A percentile compares a stretch with the other conserved stretches of the same genome.
Evolutionary conservation across 1,140 invertebrate species (phyloP).

Genomic region (Pteromalus puparum): DNA sequence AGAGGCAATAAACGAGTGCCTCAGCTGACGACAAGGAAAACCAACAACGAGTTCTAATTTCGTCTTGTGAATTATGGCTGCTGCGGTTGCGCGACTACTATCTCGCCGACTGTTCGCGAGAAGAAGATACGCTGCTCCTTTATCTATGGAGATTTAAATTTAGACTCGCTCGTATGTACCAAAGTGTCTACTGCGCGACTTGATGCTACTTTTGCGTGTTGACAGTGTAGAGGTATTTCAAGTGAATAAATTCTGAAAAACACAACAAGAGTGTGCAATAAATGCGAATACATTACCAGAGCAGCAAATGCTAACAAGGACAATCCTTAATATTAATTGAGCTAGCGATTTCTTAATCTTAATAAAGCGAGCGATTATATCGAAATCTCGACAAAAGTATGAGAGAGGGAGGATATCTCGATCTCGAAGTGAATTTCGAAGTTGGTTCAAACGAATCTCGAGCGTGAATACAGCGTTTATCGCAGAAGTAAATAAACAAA

Average conservation of each 20-base stretch:
- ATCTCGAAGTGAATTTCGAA: too few relatives aligned
- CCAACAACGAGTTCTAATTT: background rate
- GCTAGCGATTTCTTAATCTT: too few relatives aligned
- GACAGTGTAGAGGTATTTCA: background rate
- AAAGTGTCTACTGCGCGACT: background rate
- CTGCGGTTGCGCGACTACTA: background rate
- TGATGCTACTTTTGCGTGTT: background rate
- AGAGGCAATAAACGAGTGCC: background rate
- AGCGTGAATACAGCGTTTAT: too few relatives aligned
- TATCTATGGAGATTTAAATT: background rate
- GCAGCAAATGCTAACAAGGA: too few relatives aligned
- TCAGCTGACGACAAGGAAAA: background rate
- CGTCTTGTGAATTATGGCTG: background rate
- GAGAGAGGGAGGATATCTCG: too few relatives aligned
- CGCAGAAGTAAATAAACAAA: too few relatives aligned
- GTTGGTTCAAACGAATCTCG: too few relatives aligned
- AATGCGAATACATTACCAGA: too few relatives aligned
- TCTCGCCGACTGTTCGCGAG: background rate
- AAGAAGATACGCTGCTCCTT: background rate
- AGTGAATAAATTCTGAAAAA: background rate
- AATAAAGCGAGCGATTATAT: too few relatives aligned
- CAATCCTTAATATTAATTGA: too few relatives aligned
- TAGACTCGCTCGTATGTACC: background rate
- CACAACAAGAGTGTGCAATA: too few relatives aligned
- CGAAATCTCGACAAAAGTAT: too few relatives aligned